These are phyloP conservation scores for Corbicula japonica DNA, from an alignment of 2,888 invertebrate genomes.

Conservation along the genomic window DNA sequence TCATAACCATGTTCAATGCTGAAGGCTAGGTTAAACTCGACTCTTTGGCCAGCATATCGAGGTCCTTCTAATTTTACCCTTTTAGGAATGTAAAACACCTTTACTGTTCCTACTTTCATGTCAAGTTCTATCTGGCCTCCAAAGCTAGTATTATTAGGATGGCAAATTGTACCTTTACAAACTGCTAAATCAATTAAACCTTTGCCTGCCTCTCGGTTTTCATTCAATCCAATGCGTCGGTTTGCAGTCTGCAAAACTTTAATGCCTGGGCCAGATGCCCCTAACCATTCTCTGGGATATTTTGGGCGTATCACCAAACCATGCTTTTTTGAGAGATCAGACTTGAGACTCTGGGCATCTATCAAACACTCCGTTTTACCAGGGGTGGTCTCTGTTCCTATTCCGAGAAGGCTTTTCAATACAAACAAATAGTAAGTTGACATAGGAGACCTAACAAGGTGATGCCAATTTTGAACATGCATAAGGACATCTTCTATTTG, in stretches of 20 bases:
- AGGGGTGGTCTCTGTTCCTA: conserved; percentile 49
- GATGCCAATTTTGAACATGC: conserved; percentile 66
- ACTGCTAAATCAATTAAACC: conserved; percentile 22
- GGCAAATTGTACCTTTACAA: conserved; percentile 65
- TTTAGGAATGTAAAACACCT: conserved; percentile 55
- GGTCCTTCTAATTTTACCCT: conserved; percentile 34
- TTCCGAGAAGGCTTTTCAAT: conserved; percentile 66
- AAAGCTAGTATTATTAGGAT: conserved; percentile 62
- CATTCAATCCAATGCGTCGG: conserved; percentile 14
- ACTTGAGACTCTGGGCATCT: conserved; percentile 55
- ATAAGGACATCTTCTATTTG: conserved; percentile 63
- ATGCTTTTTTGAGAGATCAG: conserved; percentile 56
- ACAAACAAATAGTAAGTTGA: conserved; percentile 70
- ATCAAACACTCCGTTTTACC: conserved; percentile 67
- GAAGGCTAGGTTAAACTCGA: conserved; percentile 58
- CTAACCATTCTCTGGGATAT: conserved; percentile 72
- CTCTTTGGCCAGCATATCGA: conserved; percentile 49
- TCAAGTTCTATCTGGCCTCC: conserved; percentile 59
- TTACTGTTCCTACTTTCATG: conserved; percentile 48
- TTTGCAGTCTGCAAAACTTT: conserved; percentile 5
- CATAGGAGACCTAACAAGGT: conserved; percentile 55
- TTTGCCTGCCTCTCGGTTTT: conserved; percentile 1
- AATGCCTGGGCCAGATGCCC: conserved; percentile 25
- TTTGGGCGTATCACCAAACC: conserved; percentile 60
- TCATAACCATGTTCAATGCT: conserved; percentile 56